Evolutionary conservation across 1,140 invertebrate genomes (phyloP), one percentile per base, ranked within the genome.

Genomic region (Orchestia grillus): DNA sequence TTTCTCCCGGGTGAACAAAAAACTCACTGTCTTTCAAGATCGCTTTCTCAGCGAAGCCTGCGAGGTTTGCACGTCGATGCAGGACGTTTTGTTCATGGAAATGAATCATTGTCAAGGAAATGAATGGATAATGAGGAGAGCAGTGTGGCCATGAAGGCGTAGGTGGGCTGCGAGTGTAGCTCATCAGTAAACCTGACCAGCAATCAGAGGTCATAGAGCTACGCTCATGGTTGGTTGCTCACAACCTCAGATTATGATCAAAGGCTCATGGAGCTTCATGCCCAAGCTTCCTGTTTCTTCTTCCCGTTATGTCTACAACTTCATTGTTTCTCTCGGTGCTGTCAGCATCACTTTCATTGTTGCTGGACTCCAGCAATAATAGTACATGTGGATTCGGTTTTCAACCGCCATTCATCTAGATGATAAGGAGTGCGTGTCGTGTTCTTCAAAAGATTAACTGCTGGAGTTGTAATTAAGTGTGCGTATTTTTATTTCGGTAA

Each of bases 51-150:
- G 62, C 62, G 62, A 36, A 77, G 28, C 28, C 28, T 77, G 62
- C 62, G 36, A 77, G 62, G 62, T 77, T 15, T 77, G 62, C 62
- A 77, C 62, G 62, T 77, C 62, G 62, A 77, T 77, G 62, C 62
- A 77, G 62, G 62, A 77, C 62, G 88, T 90, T 90, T 90, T 90
- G 88, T 90, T 43, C 41, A 42, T 90, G 62, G 88, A 90, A 90
- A 90, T 90, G 41, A 90, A 90, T 90, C 88, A 90, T 90, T 90
- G 88, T 90, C 88, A 16, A 90, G 43, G 41, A 90, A 90, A 90
- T 90, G 88, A 90, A 90, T 42, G 88, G 88, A 44, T 90, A 90
- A 90, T 90, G 88, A 90, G 41, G 88, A 90, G 88, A 44, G 88
- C 88, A 41, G 88, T 90, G 4, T 42, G 23, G 36, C 36, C 88